Percentiles rank a stretch among this genome's conserved stretches.
Conservation (phyloP, 2,888 invertebrate species). For the Limnephilus auricula region DNA sequence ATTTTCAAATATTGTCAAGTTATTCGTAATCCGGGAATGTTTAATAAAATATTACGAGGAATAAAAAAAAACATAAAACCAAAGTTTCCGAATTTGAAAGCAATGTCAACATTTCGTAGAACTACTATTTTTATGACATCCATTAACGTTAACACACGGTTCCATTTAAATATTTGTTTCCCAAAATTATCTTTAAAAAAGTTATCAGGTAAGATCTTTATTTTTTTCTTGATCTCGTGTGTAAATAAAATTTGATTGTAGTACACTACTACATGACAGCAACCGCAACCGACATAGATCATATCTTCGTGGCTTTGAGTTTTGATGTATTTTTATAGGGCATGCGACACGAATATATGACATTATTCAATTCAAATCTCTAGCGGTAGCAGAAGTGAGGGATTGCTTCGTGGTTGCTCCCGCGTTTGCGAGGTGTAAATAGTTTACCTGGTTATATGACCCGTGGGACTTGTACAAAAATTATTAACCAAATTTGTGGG, state of each 20-base stretch:
- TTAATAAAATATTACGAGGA: too few relatives aligned
- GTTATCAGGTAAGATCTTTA: background rate
- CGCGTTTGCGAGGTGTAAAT: background rate
- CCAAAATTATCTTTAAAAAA: too few relatives aligned
- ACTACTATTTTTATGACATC: too few relatives aligned
- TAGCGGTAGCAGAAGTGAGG: background rate
- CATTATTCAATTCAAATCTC: background rate
- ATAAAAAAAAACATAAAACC: too few relatives aligned
- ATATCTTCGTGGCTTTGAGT: background rate
- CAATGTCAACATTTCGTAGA: too few relatives aligned
- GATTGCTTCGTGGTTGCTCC: background rate
- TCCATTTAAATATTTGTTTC: too few relatives aligned
- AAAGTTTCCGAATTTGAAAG: too few relatives aligned
- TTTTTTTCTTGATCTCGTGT: background rate
- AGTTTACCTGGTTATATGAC: background rate
- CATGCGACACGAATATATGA: background rate
- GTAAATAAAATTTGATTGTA: background rate
- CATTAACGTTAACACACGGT: too few relatives aligned
- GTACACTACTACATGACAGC: background rate
- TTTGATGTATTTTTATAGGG: background rate
- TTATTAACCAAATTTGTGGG: background rate
- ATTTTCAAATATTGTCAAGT: too few relatives aligned
- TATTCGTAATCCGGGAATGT: too few relatives aligned
- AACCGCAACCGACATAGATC: background rate
- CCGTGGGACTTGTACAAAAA: background rate